Conservation (phyloP, 2,888 invertebrate species). For the Caradrina clavipalpis region DNA sequence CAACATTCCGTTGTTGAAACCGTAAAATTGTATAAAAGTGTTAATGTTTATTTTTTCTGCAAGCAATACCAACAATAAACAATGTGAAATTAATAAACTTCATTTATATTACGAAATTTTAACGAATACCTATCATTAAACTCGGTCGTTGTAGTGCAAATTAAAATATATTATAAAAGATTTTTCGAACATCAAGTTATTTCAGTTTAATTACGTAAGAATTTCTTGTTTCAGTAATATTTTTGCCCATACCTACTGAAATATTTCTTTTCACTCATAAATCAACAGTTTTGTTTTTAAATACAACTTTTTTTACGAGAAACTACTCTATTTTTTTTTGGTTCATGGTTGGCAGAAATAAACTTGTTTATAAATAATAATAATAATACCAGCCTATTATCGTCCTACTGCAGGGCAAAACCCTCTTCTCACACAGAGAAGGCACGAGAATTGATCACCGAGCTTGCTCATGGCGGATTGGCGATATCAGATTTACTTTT, state of each 20-base stretch:
- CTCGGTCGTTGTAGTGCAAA: conserved; percentile 16
- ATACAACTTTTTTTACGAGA: neutral
- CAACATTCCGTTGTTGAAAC: neutral
- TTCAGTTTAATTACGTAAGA: conserved; percentile 11
- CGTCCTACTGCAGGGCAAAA: too few relatives aligned
- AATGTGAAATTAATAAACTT: conserved; percentile 26
- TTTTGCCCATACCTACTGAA: neutral
- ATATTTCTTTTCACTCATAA: neutral
- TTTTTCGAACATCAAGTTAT: conserved; percentile 6
- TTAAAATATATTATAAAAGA: conserved; percentile 29
- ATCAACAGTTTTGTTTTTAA: neutral
- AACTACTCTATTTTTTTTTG: too few relatives aligned
- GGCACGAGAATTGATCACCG: too few relatives aligned
- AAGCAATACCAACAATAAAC: conserved; percentile 19
- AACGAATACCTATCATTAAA: conserved; percentile 32
- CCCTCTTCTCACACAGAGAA: too few relatives aligned
- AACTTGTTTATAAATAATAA: too few relatives aligned
- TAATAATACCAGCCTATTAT: too few relatives aligned
- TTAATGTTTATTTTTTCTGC: conserved; percentile 29
- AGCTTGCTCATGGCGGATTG: too few relatives aligned
- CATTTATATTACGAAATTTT: conserved; percentile 22
- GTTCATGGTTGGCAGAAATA: too few relatives aligned
- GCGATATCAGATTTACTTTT: too few relatives aligned
- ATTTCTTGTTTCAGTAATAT: conserved; percentile 4
- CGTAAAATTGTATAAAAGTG: conserved; percentile 25